Percentiles rank a stretch among this genome's conserved stretches.
Conservation (phyloP, 2,113 vertebrate genomes). For the Anolis carolinensis region DNA sequence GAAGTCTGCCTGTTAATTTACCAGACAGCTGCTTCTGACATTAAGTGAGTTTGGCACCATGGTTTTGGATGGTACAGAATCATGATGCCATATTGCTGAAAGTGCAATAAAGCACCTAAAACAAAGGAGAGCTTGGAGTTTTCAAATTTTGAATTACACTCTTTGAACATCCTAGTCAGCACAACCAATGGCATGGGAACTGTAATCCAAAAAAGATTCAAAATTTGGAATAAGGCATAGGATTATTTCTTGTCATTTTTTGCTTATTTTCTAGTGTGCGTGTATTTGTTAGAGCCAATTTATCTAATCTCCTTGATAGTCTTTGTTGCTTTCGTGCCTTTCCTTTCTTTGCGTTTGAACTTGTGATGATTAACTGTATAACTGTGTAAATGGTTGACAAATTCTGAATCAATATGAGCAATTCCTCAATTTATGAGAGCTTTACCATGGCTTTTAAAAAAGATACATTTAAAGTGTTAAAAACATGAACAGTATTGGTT, state of each 20-base stretch:
- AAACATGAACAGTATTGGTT: not conserved
- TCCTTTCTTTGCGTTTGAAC: not conserved
- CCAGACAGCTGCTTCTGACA: conserved; percentile 36
- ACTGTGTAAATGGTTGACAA: not conserved
- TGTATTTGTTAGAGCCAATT: not conserved
- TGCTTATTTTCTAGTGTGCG: not conserved
- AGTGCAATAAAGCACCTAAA: too few species aligned
- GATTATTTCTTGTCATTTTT: not conserved
- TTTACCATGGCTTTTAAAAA: not conserved
- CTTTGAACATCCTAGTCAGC: too few species aligned
- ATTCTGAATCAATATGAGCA: not conserved
- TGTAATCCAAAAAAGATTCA: too few species aligned
- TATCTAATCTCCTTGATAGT: not conserved
- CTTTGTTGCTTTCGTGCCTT: rapidly evolving
- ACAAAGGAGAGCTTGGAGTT: too few species aligned
- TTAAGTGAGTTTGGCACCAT: conserved; percentile 21
- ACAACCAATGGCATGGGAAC: too few species aligned
- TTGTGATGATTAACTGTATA: not conserved
- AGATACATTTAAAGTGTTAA: not conserved
- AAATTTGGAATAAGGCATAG: conserved; percentile 3
- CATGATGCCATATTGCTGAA: conserved; percentile 25
- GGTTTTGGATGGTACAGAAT: conserved; percentile 19
- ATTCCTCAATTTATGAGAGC: not conserved
- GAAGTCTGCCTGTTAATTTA: conserved; percentile 53
- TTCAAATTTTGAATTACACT: too few species aligned